Evolutionary conservation across 2,797 vertebrate genomes (phyloP).

Genomic region (Anableps anableps): DNA sequence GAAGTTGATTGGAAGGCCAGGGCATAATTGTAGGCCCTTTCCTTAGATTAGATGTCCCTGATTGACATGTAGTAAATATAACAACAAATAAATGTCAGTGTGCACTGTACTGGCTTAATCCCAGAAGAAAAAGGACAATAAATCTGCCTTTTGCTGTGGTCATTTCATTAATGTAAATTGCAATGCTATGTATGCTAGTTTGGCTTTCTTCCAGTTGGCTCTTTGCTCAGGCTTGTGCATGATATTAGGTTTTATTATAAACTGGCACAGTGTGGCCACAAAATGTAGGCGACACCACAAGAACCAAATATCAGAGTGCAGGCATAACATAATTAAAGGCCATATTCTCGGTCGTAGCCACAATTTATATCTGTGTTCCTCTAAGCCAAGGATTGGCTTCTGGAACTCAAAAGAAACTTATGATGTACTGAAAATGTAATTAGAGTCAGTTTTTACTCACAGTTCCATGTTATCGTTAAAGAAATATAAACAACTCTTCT

Average conservation of each 20-base stretch:
- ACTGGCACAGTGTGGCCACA: slow-evolving; percentile 50
- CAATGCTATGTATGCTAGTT: slow-evolving; percentile 72
- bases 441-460: slow-evolving; percentile 11
- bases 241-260: slow-evolving; percentile 65
- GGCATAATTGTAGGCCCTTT: slow-evolving; percentile 71
- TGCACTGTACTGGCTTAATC: slow-evolving; percentile 68
- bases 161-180: slow-evolving; percentile 80
- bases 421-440: slow-evolving; percentile 32
- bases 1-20: slow-evolving; percentile 53
- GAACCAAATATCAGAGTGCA: slow-evolving; percentile 65
- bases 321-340: slow-evolving; percentile 67
- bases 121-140: slow-evolving; percentile 65
- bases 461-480: slow-evolving; percentile 12
- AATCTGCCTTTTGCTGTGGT: slow-evolving; percentile 73
- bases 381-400: slow-evolving; percentile 45
- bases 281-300: slow-evolving; percentile 61
- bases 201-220: slow-evolving; percentile 70
- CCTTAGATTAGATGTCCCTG: slow-evolving; percentile 74
- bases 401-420: slow-evolving; percentile 43
- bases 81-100: slow-evolving; percentile 75
- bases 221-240: slow-evolving; percentile 58
- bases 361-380: slow-evolving; percentile 66
- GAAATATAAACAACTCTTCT: not conserved
- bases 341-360: slow-evolving; percentile 52
- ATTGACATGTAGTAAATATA: slow-evolving; percentile 77